Base-by-base conservation (phyloP, 2,797 vertebrate genomes). In the Crenichthys baileyi region DNA sequence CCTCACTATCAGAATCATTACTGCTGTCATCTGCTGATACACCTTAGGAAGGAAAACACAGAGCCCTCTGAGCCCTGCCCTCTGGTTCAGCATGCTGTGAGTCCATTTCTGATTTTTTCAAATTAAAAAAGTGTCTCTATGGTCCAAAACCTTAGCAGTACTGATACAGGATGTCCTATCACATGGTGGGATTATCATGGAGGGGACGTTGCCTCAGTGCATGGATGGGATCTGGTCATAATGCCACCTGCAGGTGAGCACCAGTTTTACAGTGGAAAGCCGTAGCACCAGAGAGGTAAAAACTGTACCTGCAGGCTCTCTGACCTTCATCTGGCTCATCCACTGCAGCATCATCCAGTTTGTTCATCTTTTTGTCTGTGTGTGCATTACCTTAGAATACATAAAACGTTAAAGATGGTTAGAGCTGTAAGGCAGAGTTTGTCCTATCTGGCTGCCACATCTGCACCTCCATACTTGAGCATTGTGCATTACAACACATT, bases 251-350 rank as follows among this genome's bases (percentile, higher is more conserved):
- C 74, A 70, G 72, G 50, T 84, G 68, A 75, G 87, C 7, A 84
- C 78, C 18, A 86, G 84, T 3, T 92, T 90, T 41, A 71, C 55
- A 24, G 79, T 91, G 9, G 87, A 78, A 68, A 91, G 91, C 79
- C 85, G 85, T 58, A 73, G 84, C 46, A 74, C 80, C 67, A 86
- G 80, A 81, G 89, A 93, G 89, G 93, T 93, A 73, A 44, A 61
- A 16, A 71, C 16, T 61, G 18, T 65, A 74, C 53, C 39, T n/a
- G 72, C 18, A 2, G 61, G 22, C 53, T 13, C 50, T 44, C 24
- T 71, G 68, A 86, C 36, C 58, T 75, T 7, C 70, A 71, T 48
- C 13, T 63, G 60, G 13, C 39, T 77, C n/a, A 26, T 22, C 68
- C 13, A 63, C 22, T 46, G 55, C 36, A 36, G 60, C 60, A 18